These are phyloP conservation scores for Enteromius mattozi DNA, from an alignment of 2,797 vertebrate species.

Conservation along the genomic window DNA sequence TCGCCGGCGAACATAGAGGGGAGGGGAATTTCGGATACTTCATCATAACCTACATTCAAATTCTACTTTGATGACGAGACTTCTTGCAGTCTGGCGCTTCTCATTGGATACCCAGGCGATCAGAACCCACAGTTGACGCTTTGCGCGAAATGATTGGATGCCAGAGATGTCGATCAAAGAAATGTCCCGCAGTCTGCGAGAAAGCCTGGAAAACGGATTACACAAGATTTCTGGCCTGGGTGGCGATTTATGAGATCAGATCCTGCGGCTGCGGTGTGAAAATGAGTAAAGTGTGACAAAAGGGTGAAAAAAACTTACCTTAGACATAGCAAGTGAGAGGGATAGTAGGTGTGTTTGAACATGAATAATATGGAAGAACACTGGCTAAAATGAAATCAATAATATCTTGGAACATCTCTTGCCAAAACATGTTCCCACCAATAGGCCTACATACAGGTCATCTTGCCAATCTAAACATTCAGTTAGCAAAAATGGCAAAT, in stretches of 20 bases:
- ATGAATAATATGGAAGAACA: neutral
- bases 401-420: neutral
- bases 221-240: slow-evolving; percentile 3
- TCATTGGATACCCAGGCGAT: slow-evolving; percentile 67
- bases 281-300: neutral
- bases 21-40: slow-evolving; percentile 68
- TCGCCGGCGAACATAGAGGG: slow-evolving; percentile 60
- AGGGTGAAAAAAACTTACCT: neutral
- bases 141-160: slow-evolving; percentile 65
- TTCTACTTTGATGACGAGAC: slow-evolving; percentile 73
- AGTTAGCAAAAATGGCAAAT: neutral
- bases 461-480: neutral
- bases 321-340: neutral
- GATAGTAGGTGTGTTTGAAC: neutral
- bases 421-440: neutral
- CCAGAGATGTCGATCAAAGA: slow-evolving; percentile 64
- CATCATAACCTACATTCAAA: slow-evolving; percentile 74
- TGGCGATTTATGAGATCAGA: neutral
- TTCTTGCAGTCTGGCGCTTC: neutral
- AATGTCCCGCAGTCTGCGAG: slow-evolving; percentile 7
- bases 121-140: slow-evolving; percentile 58
- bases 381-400: neutral
- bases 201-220: slow-evolving; percentile 66
- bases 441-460: neutral
- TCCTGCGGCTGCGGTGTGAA: neutral